Base-by-base conservation (phyloP, 2,113 vertebrate species). In the Calonectris borealis region DNA sequence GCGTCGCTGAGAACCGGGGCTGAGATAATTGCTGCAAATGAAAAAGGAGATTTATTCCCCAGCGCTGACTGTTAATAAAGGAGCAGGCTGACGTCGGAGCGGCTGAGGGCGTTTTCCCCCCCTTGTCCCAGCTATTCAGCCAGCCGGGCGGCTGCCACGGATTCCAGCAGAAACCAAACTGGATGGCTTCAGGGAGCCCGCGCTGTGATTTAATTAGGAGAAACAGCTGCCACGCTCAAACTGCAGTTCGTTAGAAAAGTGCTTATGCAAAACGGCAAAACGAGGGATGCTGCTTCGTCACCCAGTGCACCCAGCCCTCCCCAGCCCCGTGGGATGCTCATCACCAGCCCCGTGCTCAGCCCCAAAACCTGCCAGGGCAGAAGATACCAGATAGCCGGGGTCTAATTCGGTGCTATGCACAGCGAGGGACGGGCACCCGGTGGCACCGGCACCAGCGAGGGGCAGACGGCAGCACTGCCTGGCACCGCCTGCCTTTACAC, bases 131-230 rank as follows among this genome's bases (percentile, higher is more conserved):
- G 89, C 38, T 75, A 32, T 88, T 40, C 94, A 75, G 80, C 86
- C 58, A 61, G 40, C 26, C 11, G 24, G 51, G 73, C n/a, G 22
- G 62, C 70, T 82, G 55, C 72, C 7, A 4, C 8, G 4, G 38
- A 91, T 96, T 91, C 93, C 94, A 76, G 73, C 84, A 60, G 94
- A 57, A 89, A 73, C 42, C 91, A 42, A 71, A 84, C 52, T 85
- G 93, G 89, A 71, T 38, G 91, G 89, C 91, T 95, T 52, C 52
- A 3, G 91, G 95, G 83, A 87, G 93, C 76, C 66, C 7, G 32
- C 0, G 4, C 90, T 83, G 88, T 2, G 91, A 54, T 80, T 91
- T 72, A 92, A 93, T 81, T 38, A 84, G 91, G 86, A 88, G 73
- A n/a, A 96, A 64, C 94, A 91, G 91, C 94, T 87, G 88, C 57